These are phyloP conservation scores for Gallinago jamesoni DNA, from an alignment of 2,113 vertebrate genomes.

Conservation along the genomic window DNA sequence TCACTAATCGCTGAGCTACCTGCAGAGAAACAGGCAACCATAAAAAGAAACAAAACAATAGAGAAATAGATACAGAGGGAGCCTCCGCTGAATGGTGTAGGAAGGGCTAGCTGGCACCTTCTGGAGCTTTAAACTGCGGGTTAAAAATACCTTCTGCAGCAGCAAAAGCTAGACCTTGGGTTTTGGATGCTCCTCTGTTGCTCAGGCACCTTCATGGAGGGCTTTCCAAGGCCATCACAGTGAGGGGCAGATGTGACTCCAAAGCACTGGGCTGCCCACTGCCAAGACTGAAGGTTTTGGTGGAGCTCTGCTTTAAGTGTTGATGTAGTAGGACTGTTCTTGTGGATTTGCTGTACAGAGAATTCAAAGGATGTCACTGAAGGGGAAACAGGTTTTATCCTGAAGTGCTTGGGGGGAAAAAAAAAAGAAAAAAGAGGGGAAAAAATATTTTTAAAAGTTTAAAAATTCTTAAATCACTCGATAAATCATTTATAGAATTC, in stretches of 20 bases:
- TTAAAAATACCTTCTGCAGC: neutral
- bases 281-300: neutral
- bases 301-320: neutral
- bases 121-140: neutral
- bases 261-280: neutral
- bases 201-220: neutral
- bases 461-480: neutral
- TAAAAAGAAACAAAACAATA: conserved; percentile 42
- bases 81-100: neutral
- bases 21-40: conserved; percentile 53
- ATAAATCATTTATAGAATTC: neutral
- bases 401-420: too few relatives aligned
- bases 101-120: neutral
- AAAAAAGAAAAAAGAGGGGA: too few relatives aligned
- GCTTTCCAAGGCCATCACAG: rapidly evolving
- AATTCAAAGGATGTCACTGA: neutral
- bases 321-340: neutral
- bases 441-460: neutral
- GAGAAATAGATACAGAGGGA: neutral
- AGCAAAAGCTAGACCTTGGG: neutral
- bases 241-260: neutral
- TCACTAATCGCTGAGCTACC: conserved; percentile 33
- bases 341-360: neutral
- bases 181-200: neutral
- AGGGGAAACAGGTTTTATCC: neutral